Evolutionary conservation across 2,113 vertebrate genomes (phyloP).

Genomic region (Sander lucioperca): DNA sequence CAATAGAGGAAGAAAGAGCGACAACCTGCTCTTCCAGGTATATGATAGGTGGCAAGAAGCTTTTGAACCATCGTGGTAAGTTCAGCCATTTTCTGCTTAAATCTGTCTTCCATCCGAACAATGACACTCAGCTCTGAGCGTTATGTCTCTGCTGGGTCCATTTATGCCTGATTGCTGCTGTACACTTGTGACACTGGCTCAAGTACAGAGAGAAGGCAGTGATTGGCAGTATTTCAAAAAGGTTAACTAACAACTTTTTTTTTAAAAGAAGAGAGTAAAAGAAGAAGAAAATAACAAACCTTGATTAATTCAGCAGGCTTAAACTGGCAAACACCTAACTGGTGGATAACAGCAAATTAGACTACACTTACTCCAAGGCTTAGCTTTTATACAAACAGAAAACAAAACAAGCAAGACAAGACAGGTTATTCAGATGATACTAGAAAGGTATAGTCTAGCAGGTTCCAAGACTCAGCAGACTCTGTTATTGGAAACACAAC

Average conservation of each 20-base stretch:
- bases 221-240: slow-evolving; percentile 16
- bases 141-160: slow-evolving; percentile 32
- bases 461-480: not conserved
- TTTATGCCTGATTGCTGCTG: slow-evolving; percentile 23
- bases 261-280: not conserved
- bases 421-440: slow-evolving; percentile 7
- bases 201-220: slow-evolving; percentile 21
- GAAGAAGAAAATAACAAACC: not conserved
- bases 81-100: slow-evolving; percentile 34
- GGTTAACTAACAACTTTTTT: not conserved
- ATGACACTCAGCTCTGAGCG: slow-evolving; percentile 16
- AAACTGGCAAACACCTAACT: slow-evolving; percentile 25
- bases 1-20: slow-evolving; percentile 18
- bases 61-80: slow-evolving; percentile 21
- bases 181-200: slow-evolving; percentile 22
- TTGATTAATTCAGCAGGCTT: slow-evolving; percentile 12
- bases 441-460: slow-evolving; percentile 7
- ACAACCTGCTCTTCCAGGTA: slow-evolving; percentile 21
- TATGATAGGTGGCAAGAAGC: slow-evolving; percentile 34
- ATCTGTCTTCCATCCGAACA: slow-evolving; percentile 29
- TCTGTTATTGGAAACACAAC: slow-evolving; percentile 1
- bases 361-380: not conserved
- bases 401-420: slow-evolving; percentile 18
- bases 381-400: slow-evolving; percentile 19
- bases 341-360: slow-evolving; percentile 15